phyloP scores from a whole-genome alignment of 1,140 invertebrate species.

The Drosophila virilis region DNA sequence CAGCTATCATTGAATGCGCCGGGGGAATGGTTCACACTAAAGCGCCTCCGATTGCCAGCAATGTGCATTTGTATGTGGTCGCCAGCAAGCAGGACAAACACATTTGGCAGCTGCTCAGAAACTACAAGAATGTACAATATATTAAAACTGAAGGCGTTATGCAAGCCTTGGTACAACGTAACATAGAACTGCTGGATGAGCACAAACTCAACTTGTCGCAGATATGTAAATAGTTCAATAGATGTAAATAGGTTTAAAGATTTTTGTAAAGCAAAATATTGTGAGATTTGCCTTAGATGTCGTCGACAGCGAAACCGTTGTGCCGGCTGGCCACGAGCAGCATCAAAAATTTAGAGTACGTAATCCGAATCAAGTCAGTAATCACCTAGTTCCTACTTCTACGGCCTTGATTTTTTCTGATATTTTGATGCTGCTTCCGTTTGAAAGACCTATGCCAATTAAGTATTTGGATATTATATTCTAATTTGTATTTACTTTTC shows the following conservation, averaged over 20 bases:
- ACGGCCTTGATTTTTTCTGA: neutral
- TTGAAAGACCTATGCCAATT: no score
- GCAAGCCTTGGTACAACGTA: constrained; percentile 56
- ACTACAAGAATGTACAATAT: constrained; percentile 30
- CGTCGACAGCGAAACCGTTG: neutral
- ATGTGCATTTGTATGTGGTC: constrained; percentile 20
- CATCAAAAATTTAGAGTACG: neutral
- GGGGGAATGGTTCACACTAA: constrained; percentile 38
- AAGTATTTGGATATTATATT: constrained; percentile 5
- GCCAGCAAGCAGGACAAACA: constrained; percentile 3
- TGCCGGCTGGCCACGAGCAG: neutral
- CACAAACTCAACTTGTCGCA: constrained; percentile 15
- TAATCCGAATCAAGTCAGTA: no score
- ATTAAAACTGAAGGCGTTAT: constrained; percentile 62
- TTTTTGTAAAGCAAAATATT: constrained; percentile 1
- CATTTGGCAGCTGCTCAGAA: constrained; percentile 4
- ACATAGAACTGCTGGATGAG: constrained; percentile 17
- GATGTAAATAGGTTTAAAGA: neutral
- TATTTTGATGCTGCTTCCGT: neutral
- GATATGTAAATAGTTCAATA: neutral
- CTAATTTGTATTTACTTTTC: constrained; percentile 13
- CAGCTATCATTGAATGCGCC: constrained; percentile 57
- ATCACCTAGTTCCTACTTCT: no score
- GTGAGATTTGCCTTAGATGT: neutral
- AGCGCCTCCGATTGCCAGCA: constrained; percentile 10